Evolutionary conservation across 1,140 invertebrate genomes (phyloP), one percentile per base, ranked within the genome.

Genomic region (Caenorhabditis latens): DNA sequence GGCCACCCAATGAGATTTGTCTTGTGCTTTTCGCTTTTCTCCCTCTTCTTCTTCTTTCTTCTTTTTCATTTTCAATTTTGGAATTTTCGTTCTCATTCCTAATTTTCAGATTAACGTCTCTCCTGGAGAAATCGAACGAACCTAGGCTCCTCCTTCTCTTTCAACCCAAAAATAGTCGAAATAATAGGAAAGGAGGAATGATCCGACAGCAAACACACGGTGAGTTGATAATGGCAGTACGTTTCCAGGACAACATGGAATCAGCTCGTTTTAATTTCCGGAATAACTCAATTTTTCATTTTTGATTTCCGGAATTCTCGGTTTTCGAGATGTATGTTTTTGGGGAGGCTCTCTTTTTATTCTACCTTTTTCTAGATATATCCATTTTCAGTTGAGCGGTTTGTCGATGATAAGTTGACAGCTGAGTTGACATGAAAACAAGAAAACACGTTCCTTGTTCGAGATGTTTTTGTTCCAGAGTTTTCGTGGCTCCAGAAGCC

Each of bases 151-250:
- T 19, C 21, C 21, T 8, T 1, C 19, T n/a, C 7, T n/a, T 7
- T 7, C n/a, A 14, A 16, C 9, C 24, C 5, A 71, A 21, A 71
- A 43, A 46, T 42, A 46, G 19, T 14, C 19, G 11, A 48, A 79
- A 50, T 14, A 79, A 5, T 79, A 79, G 71, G 71, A 79, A 79
- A 50, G 71, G 71, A 79, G 71, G 71, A 79, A 79, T 79, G 71
- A 79, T 53, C 46, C 71, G 71, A 79, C 71, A 79, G 71, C 65
- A 24, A 79, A 48, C 16, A 50, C 16, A 16, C 14, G 71, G 71
- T 79, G 40, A 79, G 46, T 79, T 4, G n/a, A 32, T 4, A n/a
- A n/a, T 16, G 9, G 50, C 32, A 32, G 1, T 53, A 53, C 1
- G 16, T 58, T 58, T 16, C 57, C 57, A 21, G 7, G 57, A 21